A percentile compares a stretch with the other conserved stretches of the same genome.
phyloP scores from a whole-genome alignment of 1,140 invertebrate species.

The Pissodes strobi region DNA sequence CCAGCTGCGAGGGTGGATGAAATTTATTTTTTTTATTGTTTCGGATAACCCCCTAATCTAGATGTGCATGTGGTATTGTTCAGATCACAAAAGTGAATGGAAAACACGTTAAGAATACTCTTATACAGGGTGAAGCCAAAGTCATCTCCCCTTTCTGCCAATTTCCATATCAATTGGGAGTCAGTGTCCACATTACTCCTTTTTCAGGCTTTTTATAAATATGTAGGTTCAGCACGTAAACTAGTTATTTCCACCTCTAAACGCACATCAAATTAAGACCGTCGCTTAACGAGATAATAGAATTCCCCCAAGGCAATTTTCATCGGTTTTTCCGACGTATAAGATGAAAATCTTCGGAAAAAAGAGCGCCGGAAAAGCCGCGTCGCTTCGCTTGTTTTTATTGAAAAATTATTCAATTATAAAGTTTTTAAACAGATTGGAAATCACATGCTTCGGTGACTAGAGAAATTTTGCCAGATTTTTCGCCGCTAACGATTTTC shows the following conservation, averaged over 20 bases:
- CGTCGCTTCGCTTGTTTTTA: slow-evolving; percentile 54
- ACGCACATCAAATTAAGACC: slow-evolving; percentile 4
- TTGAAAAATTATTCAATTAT: slow-evolving; percentile 56
- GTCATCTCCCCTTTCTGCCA: no score
- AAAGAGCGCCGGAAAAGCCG: slow-evolving; percentile 29
- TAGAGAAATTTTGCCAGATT: slow-evolving; percentile 15
- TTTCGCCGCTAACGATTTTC: slow-evolving; percentile 13
- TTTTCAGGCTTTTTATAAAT: no score
- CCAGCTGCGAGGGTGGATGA: background rate
- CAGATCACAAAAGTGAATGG: background rate
- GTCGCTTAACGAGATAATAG: slow-evolving; percentile 25
- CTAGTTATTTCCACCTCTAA: no score
- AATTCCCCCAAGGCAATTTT: slow-evolving; percentile 30
- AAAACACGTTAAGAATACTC: background rate
- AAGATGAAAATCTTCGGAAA: slow-evolving; percentile 26
- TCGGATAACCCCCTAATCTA: slow-evolving; percentile 5
- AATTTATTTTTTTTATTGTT: slow-evolving; percentile 4
- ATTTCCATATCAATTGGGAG: no score
- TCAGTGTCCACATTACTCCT: no score
- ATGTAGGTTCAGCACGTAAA: no score
- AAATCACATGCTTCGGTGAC: slow-evolving; percentile 46
- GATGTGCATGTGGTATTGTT: background rate
- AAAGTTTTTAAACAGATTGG: slow-evolving; percentile 55
- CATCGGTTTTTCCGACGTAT: slow-evolving; percentile 22
- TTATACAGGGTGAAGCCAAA: no score